Evolutionary conservation across 2,797 vertebrate genomes (phyloP).

Genomic region (Rhinella marina): DNA sequence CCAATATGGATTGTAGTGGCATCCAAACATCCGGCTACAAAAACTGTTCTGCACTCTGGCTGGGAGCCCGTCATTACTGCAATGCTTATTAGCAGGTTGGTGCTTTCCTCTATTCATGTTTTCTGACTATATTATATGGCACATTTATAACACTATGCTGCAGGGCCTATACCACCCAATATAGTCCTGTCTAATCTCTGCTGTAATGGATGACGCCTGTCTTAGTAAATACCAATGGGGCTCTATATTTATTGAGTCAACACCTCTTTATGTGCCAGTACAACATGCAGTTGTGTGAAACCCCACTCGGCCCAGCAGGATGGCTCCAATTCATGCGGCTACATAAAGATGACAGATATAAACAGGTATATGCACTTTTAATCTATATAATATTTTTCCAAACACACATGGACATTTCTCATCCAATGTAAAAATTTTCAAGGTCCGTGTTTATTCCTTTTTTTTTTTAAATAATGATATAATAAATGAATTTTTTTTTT

Average conservation of each 20-base stretch:
- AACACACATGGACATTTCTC: not conserved
- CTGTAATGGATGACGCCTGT: not conserved
- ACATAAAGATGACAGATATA: constrained; percentile 3
- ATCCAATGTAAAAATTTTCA: not conserved
- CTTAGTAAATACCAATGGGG: not conserved
- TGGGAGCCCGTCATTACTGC: constrained; percentile 98
- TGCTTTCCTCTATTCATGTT: constrained; percentile 19
- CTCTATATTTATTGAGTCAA: not conserved
- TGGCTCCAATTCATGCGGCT: not conserved
- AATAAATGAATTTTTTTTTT: not conserved
- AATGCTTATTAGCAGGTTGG: constrained; percentile 97
- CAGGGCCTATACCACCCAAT: not conserved
- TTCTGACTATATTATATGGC: not conserved
- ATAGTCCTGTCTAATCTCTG: not conserved
- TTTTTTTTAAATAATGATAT: not conserved
- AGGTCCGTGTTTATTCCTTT: not conserved
- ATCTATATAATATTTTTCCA: not conserved
- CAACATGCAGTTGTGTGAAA: not conserved
- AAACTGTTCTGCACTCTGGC: constrained; percentile 92
- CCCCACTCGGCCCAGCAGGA: not conserved
- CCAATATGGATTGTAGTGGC: constrained; percentile 94
- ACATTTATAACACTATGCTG: not conserved
- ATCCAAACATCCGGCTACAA: constrained; percentile 94
- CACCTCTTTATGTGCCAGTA: not conserved
- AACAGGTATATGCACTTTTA: constrained; percentile 5